Evolutionary conservation across 2,888 invertebrate species (phyloP).

Genomic region (Metacarcinus magister): DNA sequence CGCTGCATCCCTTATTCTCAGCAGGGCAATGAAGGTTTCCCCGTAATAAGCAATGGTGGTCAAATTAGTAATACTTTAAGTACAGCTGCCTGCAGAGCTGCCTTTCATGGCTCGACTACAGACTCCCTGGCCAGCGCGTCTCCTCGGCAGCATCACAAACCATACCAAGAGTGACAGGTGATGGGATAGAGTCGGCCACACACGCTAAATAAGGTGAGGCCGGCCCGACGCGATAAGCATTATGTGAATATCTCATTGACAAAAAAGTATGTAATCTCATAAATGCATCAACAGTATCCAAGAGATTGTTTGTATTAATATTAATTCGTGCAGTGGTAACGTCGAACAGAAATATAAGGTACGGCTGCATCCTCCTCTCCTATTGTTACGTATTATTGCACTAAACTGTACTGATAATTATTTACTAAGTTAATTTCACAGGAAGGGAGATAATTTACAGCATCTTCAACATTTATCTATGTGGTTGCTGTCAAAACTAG

Average conservation of each 20-base stretch:
- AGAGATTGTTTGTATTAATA: background rate
- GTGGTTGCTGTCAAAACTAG: background rate
- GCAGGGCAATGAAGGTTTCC: background rate
- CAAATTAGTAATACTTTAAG: background rate
- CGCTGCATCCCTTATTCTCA: background rate
- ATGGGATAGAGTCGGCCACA: background rate
- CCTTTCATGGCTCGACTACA: background rate
- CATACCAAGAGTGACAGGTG: background rate
- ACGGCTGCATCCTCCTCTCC: background rate
- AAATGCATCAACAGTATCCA: background rate
- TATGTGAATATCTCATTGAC: background rate
- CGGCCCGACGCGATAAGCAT: background rate
- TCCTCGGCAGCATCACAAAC: background rate
- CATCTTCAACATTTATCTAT: background rate
- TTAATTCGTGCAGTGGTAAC: background rate
- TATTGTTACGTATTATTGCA: background rate
- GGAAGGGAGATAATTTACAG: background rate
- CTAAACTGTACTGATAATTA: background rate
- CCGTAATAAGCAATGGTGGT: background rate
- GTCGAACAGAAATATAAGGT: background rate
- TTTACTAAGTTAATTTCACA: background rate
- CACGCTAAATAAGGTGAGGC: background rate
- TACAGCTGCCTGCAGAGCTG: background rate
- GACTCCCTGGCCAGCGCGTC: background rate
- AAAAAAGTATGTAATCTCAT: background rate